Base-by-base conservation (phyloP, 2,888 invertebrate genomes). In the Trissolcus brochymenae region DNA sequence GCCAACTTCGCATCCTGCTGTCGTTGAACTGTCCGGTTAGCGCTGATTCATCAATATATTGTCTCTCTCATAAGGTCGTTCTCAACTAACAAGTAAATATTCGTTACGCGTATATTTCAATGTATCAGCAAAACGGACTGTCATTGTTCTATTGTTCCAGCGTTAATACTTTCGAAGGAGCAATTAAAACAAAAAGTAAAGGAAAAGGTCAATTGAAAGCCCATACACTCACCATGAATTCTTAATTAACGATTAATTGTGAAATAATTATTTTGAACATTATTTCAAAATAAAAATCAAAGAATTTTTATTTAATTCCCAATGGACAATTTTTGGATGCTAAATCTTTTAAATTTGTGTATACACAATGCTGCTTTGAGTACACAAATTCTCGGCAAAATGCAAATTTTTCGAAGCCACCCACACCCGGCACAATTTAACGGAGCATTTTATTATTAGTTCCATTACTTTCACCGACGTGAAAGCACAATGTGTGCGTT, bases 1-100 rank as follows among this genome's bases (percentile, higher is more conserved):
- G 61, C 79, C 72, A 65, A 64, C 57, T 79, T 72, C 79, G 68
- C 74, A 80, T 80, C 65, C 57, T 55, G 62, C 35, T 51, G 49
- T 66, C 70, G 61, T 56, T 68, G 54, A 50, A 21, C 53, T 17
- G 49, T 55, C 40, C 62, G 21, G 11, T 51, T 41, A 57, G 61
- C 65, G 59, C 55, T 73, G 59, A 64, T 59, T 64, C 59, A 59
- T 73, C 64, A 50, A 65, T 60, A 73, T 73, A 35, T 35, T 35
- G 9, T 35, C 35, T 35, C 35, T n/a, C 54, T 65, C 65, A 54
- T 59, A 72, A 72, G 65, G 53, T 72, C 65, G 25, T 54, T 19
- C 57, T 62, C 56, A 71, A 64, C 62, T 56, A 72, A 64, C 72
- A 65, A 72, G 65, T 72, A 64, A 65, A 72, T 65, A 72, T 65